Base-by-base conservation (phyloP, 2,888 invertebrate species). In the Anthophora plumipes region DNA sequence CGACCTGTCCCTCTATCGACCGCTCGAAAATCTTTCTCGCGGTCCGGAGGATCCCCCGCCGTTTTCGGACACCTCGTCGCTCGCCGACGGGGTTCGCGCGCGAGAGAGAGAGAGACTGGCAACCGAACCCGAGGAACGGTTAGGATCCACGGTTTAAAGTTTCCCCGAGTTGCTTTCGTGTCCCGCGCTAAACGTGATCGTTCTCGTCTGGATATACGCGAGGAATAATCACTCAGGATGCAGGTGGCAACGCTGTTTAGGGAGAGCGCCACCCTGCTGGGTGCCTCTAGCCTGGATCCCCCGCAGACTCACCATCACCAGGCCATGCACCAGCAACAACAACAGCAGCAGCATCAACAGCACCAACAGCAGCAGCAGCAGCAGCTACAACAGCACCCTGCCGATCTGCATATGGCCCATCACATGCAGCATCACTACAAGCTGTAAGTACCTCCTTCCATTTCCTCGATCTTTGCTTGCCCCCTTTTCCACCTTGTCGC, bases 231-330 rank as follows among this genome's bases (percentile, higher is more conserved):
- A 86, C 83, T 88, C 86, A 93, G 91, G 92, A 96, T 95, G 95
- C 96, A 96, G 95, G 95, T 96, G 93, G 95, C 95, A 91, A 95
- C 95, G 93, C 93, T 95, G 92, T 96, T 96, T 92, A 94, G 95
- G 91, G 96, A 96, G 94, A 95, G 95, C 93, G 95, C 95, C 92
- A 95, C 95, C 92, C 94, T 96, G 92, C 94, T 95, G 91, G 95
- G 95, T 91, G 95, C 95, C 91, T 94, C 95, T 88, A 95, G 95
- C 94, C 95, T 95, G 91, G 94, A 95, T 93, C 94, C 94, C 66
- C 93, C 93, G 68, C 93, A 92, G 84, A 92, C 91, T 69, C 93
- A 90, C 85, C 92, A 92, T 84, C 93, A 93, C 73, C 90, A 91
- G 71, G 77, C 85, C 17, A 86, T 88, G 64, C 90, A 89, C 67